Conservation (phyloP, 2,797 vertebrate species). For the Onychomys torridus region DNA sequence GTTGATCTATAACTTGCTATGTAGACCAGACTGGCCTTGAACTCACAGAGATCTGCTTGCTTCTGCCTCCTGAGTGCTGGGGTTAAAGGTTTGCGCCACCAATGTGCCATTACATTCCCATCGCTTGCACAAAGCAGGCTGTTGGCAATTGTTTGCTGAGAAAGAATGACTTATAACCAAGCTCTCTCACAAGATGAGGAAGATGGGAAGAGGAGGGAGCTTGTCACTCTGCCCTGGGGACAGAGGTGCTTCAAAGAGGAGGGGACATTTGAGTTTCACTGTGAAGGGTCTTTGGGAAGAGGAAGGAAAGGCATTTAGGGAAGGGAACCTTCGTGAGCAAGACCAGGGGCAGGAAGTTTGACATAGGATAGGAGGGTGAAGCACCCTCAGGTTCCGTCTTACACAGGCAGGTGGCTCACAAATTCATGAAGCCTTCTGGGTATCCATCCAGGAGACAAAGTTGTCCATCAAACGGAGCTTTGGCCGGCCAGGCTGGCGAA, state of each 20-base stretch:
- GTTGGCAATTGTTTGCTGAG: neutral
- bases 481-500: conserved; percentile 27
- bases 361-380: neutral
- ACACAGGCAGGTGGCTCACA: no score
- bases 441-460: neutral
- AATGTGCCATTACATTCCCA: neutral
- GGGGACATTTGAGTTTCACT: neutral
- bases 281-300: neutral
- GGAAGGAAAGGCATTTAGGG: neutral
- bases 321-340: neutral
- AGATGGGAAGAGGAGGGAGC: neutral
- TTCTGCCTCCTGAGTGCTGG: neutral
- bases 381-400: neutral
- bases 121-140: neutral
- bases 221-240: neutral
- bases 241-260: neutral
- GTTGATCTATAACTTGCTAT: neutral
- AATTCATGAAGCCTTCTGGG: neutral
- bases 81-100: neutral
- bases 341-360: neutral
- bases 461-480: neutral
- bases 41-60: neutral
- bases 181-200: neutral
- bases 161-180: neutral
- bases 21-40: neutral